Evolutionary conservation across 2,113 vertebrate species (phyloP), one percentile per base, ranked within the genome.

Genomic region (Stegastes partitus): DNA sequence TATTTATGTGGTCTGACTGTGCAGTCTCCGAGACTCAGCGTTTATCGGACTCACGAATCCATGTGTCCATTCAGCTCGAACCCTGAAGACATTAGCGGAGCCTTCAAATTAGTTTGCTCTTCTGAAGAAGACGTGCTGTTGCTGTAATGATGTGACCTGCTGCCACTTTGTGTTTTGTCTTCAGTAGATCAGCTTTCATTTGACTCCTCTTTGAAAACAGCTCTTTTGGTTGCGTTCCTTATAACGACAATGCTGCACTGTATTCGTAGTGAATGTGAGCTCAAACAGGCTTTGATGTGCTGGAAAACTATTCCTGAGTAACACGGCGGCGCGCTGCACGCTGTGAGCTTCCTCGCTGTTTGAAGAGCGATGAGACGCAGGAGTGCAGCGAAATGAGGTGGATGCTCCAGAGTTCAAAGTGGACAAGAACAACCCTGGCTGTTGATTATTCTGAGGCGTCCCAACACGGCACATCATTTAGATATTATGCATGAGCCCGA

Each of bases 201-300:
- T 62, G 75, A 78, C 72, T 73, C 39, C 65, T 74, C 73, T 81
- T 84, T 87, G 68, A 86, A 82, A 89, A 78, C 6, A 51, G 54
- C 68, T 79, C 57, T 67, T 69, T 68, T 16, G 49, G 79, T 86
- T 82, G 79, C 76, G 55, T 83, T 87, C 49, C 63, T 75, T 42
- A 49, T 51, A 58, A 65, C 74, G 84, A 86, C 84, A 77, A 84
- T 66, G 71, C 83, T 81, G 81, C 75, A 53, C 63, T 75, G 74
- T 86, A 76, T 85, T 74, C n/a, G 62, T 87, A 39, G 77, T 86
- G 76, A 67, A 84, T 82, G 81, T 88, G 74, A 79, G 63, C 81
- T 79, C 77, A 64, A 59, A 62, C 65, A 63, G 69, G 77, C 82
- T 91, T 92, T 90, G 75, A 87, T 91, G 86, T 87, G 74, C 61